Conservation (phyloP, 2,113 vertebrate genomes). For the Hiodon tergisus region DNA sequence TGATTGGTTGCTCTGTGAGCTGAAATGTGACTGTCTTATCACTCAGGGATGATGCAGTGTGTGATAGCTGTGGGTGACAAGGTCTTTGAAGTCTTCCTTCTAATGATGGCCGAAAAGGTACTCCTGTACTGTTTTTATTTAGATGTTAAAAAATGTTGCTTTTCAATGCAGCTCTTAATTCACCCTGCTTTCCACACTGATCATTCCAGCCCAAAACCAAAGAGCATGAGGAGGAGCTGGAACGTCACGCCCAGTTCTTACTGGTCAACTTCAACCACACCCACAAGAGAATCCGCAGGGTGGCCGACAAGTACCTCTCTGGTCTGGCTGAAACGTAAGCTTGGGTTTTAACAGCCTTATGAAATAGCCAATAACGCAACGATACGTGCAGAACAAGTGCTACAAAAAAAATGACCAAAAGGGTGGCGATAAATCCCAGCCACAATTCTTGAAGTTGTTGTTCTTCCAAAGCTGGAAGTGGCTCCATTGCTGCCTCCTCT, state of each 20-base stretch:
- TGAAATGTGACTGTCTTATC: not conserved
- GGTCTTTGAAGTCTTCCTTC: slow-evolving; percentile 93
- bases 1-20: not conserved
- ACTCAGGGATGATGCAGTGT: slow-evolving; percentile 96
- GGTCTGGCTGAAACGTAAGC: slow-evolving; percentile 93
- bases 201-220: slow-evolving; percentile 83
- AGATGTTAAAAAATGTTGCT: not conserved
- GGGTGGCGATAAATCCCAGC: too few relatives aligned
- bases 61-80: slow-evolving; percentile 93
- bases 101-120: slow-evolving; percentile 98
- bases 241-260: slow-evolving; percentile 91
- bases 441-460: not conserved
- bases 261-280: slow-evolving; percentile 98
- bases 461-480: not conserved
- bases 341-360: not conserved
- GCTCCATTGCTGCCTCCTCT: not conserved
- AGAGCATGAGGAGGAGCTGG: slow-evolving; percentile 89
- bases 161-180: not conserved
- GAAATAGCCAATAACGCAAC: too few relatives aligned
- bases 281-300: slow-evolving; percentile 92
- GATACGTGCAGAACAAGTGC: too few relatives aligned
- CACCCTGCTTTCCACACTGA: slow-evolving; percentile 8
- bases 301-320: slow-evolving; percentile 94
- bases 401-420: too few relatives aligned
- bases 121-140: slow-evolving; percentile 20